These are phyloP conservation scores for Lysiphlebus fabarum DNA, from an alignment of 1,140 invertebrate genomes.

Conservation along the genomic window DNA sequence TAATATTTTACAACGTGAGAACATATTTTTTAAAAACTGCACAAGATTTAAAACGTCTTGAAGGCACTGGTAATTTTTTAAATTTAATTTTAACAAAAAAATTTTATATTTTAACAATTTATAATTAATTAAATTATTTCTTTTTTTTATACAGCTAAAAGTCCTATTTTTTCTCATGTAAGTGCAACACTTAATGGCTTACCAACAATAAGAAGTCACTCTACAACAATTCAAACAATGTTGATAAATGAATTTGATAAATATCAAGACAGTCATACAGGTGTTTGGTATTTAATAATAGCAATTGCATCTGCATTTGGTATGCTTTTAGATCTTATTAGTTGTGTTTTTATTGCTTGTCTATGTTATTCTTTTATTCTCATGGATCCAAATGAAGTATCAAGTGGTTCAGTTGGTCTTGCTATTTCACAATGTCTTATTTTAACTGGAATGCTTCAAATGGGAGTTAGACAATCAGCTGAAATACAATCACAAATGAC, in stretches of 20 bases:
- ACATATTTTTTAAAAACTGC: conserved; percentile 63
- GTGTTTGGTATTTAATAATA: conserved; percentile 64
- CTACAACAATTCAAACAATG: conserved; percentile 57
- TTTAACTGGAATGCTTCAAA: conserved; percentile 78
- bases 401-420: conserved; percentile 70
- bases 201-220: conserved; percentile 74
- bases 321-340: conserved; percentile 36
- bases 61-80: conserved; percentile 52
- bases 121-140: conserved; percentile 2
- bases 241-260: conserved; percentile 70
- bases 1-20: conserved; percentile 57
- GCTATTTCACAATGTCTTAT: conserved; percentile 80
- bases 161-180: conserved; percentile 81
- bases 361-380: conserved; percentile 51
- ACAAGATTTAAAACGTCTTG: conserved; percentile 60
- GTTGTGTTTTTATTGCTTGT: conserved; percentile 34
- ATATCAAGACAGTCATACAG: conserved; percentile 64
- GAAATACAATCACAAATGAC: conserved; percentile 76
- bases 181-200: conserved; percentile 75
- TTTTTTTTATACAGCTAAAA: conserved; percentile 58
- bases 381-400: conserved; percentile 37
- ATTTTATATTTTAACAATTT: neutral
- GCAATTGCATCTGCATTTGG: conserved; percentile 58
- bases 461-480: conserved; percentile 74
- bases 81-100: neutral